Percentiles rank a stretch among this genome's conserved stretches.
phyloP scores from a whole-genome alignment of 2,888 invertebrate species.

The Ophion costatus region DNA sequence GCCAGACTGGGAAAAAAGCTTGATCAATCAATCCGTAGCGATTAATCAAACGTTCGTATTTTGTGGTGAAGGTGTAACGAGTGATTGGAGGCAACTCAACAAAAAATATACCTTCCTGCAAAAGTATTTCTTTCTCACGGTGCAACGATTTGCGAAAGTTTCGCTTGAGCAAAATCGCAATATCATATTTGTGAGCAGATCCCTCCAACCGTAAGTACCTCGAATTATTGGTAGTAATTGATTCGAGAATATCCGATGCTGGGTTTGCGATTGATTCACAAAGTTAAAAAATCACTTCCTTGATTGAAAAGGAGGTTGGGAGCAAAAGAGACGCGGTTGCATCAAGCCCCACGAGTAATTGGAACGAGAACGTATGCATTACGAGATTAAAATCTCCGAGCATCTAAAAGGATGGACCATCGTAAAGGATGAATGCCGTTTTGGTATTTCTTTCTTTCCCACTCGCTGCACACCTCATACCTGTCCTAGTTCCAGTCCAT shows the following conservation, averaged over 20 bases:
- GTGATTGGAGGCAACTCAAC: slow-evolving; percentile 34
- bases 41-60: slow-evolving; percentile 17
- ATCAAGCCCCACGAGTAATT: slow-evolving; percentile 1
- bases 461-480: neutral
- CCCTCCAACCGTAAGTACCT: slow-evolving; percentile 51
- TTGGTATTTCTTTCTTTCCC: neutral
- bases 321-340: neutral
- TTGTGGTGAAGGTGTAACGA: slow-evolving; percentile 48
- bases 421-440: slow-evolving; percentile 2
- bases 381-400: slow-evolving; percentile 37
- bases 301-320: slow-evolving; percentile 1
- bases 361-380: slow-evolving; percentile 20
- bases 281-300: slow-evolving; percentile 30
- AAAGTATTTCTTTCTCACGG: neutral
- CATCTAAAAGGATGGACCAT: neutral
- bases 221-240: neutral
- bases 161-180: slow-evolving; percentile 13
- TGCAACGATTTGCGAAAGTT: slow-evolving; percentile 30
- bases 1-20: slow-evolving; percentile 22
- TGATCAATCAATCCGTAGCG: slow-evolving; percentile 35
- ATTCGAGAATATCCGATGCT: slow-evolving; percentile 60
- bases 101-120: slow-evolving; percentile 4
- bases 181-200: slow-evolving; percentile 22
- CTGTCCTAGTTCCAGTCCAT: slow-evolving; percentile 10
- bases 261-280: slow-evolving; percentile 46